Percentiles rank a stretch among this genome's conserved stretches.
These are phyloP conservation scores for Macrotis lagotis DNA, from an alignment of 2,113 vertebrate genomes.

Conservation along the genomic window DNA sequence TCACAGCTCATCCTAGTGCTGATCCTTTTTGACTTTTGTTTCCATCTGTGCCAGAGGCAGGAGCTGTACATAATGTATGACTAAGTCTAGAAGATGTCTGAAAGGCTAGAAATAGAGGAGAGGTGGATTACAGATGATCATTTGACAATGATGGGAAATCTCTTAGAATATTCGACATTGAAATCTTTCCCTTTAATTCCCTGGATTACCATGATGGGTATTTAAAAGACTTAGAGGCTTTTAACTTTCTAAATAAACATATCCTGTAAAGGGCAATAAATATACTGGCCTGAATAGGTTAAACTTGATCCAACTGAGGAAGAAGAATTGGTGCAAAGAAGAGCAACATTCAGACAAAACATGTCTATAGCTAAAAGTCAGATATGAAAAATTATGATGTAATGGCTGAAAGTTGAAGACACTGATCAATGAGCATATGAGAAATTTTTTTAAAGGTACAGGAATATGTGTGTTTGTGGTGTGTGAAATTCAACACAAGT, in stretches of 20 bases:
- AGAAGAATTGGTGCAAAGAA: background rate
- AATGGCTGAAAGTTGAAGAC: background rate
- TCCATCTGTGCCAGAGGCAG: background rate
- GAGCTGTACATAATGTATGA: background rate
- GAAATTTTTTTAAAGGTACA: background rate
- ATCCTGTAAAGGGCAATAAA: background rate
- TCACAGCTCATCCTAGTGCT: background rate
- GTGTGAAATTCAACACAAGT: background rate
- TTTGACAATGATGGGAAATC: background rate
- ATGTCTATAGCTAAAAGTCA: background rate
- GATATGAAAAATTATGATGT: background rate
- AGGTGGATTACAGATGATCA: background rate
- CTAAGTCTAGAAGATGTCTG: slow-evolving; percentile 1
- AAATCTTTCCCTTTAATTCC: background rate
- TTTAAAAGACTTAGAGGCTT: background rate
- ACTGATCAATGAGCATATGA: background rate
- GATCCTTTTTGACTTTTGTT: background rate
- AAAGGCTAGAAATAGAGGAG: background rate
- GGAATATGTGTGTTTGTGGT: background rate
- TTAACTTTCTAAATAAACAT: background rate
- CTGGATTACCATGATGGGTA: background rate
- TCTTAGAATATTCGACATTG: background rate
- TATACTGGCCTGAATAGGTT: background rate
- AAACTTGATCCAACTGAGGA: background rate
- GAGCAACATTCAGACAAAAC: background rate